Evolutionary conservation across 2,888 invertebrate species (phyloP).

Genomic region (Tetrapedia diversipes): DNA sequence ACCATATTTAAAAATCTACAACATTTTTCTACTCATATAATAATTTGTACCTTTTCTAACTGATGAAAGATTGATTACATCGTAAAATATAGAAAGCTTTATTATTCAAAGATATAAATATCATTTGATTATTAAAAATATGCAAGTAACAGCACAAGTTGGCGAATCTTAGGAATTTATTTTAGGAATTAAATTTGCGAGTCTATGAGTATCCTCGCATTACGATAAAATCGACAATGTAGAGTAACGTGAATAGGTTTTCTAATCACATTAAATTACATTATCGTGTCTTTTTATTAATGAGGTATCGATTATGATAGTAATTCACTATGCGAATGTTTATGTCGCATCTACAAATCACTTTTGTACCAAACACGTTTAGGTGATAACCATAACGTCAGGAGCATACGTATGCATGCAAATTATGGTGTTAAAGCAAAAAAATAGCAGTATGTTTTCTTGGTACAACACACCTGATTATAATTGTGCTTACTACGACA

Average conservation of each 20-base stretch:
- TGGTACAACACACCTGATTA: conserved; percentile 5
- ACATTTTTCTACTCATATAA: conserved; percentile 19
- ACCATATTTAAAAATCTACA: conserved; percentile 43
- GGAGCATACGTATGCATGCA: conserved; percentile 8
- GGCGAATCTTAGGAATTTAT: conserved; percentile 3
- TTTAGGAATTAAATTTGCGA: conserved; percentile 28
- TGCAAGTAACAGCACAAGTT: conserved; percentile 16
- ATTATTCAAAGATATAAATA: conserved; percentile 10
- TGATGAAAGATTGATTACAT: conserved; percentile 31
- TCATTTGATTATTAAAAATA: conserved; percentile 22
- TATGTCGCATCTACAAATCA: conserved; percentile 11
- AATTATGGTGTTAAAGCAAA: conserved; percentile 24
- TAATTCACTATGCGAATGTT: conserved; percentile 10
- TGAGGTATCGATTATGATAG: conserved; percentile 20
- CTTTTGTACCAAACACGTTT: conserved; percentile 18
- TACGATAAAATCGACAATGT: conserved; percentile 18
- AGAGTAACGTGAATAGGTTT: neutral
- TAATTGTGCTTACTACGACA: conserved; percentile 3
- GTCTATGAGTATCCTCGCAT: conserved; percentile 15
- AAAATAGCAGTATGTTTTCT: neutral
- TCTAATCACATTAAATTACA: neutral
- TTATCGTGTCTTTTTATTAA: conserved; percentile 12
- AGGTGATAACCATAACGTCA: neutral
- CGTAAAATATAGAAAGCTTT: conserved; percentile 29
- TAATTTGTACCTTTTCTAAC: conserved; percentile 48